Evolutionary conservation across 2,113 vertebrate genomes (phyloP), one percentile per base, ranked within the genome.

Genomic region (Sminthopsis crassicaudata): DNA sequence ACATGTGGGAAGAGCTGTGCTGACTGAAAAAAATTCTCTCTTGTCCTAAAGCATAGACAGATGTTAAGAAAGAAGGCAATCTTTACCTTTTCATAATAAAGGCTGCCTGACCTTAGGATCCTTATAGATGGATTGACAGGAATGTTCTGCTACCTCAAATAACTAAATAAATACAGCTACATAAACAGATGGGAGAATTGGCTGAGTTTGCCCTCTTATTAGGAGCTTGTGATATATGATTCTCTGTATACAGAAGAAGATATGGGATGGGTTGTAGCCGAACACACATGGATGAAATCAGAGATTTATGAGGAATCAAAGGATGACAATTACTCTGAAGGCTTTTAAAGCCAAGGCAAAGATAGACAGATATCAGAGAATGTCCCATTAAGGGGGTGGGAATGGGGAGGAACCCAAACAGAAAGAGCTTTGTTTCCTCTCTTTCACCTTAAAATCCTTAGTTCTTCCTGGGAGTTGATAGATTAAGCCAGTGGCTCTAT

Each of bases 301-400:
- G 19, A 84, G 67, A 84, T 76, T 36, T 76, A n/a, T 76, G 36
- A n/a, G 1, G 60, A 76, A 76, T 84, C 67, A 42, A 84, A 84
- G 67, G n/a, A 19, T 22, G 67, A 84, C 36, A 42, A 42, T 42
- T 84, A 84, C 67, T 42, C 67, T 22, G 36, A 84, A 42, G n/a
- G n/a, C 67, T 84, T 84, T 84, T 84, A 84, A 84, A 84, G n/a
- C 67, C 67, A 84, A 84, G 67, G 67, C 67, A 84, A 84, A 84
- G 67, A 84, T 84, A 6, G 67, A 42, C 67, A 76, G 67, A 84
- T 84, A 84, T 84, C 67, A 84, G 36, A 26, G 67, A 42, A 84
- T 84, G 67, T 84, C 67, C n/a, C 67, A 84, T 84, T 84, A 84
- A 84, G n/a, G 36, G n/a, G 19, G n/a, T 8, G 19, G 36, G n/a